Conservation (phyloP, 2,113 vertebrate genomes). For the Perca flavescens region DNA sequence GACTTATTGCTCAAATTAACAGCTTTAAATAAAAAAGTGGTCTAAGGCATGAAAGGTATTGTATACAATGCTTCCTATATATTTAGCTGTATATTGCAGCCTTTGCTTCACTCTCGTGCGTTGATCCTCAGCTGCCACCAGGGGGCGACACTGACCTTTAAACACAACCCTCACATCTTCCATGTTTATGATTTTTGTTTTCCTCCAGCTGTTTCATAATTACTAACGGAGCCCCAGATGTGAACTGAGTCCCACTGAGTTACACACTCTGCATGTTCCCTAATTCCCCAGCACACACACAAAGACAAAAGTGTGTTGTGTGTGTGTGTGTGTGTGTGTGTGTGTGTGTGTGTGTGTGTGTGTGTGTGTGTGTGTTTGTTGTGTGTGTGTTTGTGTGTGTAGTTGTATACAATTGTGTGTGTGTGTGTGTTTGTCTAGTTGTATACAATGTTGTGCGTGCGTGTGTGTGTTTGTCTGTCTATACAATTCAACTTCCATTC, state of each 20-base stretch:
- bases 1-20: no score
- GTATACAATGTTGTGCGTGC: no score
- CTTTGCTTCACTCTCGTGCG: not conserved
- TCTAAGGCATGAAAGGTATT: no score
- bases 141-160: not conserved
- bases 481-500: slow-evolving; percentile 36
- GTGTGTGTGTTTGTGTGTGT: no score
- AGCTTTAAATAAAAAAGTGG: no score
- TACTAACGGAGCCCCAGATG: slow-evolving; percentile 7
- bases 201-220: slow-evolving; percentile 52
- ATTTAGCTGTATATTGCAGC: no score
- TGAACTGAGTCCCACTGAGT: not conserved
- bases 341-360: no score
- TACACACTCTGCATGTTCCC: not conserved
- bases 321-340: not conserved
- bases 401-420: no score
- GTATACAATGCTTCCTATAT: no score
- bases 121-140: not conserved
- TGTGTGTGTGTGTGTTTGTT: not conserved
- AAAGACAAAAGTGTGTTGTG: not conserved
- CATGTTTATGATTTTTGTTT: slow-evolving; percentile 26
- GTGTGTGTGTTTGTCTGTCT: no score
- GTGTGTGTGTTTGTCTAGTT: no score
- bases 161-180: not conserved
- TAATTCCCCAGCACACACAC: no score